Evolutionary conservation across 2,797 vertebrate genomes (phyloP), one percentile per base, ranked within the genome.

Genomic region (Poeciliopsis infans): DNA sequence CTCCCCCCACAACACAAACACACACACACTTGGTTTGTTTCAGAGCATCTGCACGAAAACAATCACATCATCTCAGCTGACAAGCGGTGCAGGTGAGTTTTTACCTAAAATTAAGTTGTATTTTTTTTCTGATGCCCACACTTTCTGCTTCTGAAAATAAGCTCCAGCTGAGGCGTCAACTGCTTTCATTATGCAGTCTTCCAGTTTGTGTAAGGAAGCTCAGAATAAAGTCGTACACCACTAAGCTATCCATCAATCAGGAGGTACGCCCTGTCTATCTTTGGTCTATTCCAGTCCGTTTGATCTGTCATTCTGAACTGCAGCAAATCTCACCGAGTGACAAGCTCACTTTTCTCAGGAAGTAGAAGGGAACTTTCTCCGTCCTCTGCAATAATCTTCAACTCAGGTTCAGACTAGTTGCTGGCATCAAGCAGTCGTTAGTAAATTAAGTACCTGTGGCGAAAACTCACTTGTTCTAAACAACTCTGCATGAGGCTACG

Each of bases 241-340:
- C 85, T 83, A 79, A 81, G 79, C 79, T 64, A 85, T 83, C 91
- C 64, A 85, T 92, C 90, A 91, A 88, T 92, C 92, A 85, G 70
- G 69, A 59, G 75, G 25, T 74, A 55, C 16, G 1, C 55, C 53
- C 80, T 59, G 74, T 55, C 78, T 85, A 80, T 87, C 88, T 90
- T 87, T 91, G 88, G 89, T 89, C 92, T 91, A 87, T 86, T 89
- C 87, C 85, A 86, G 80, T 82, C 79, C 51, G 84, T 91, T 91
- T 90, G 88, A 92, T 87, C 81, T 85, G 90, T 82, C 80, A 36
- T 61, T 85, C 74, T 68, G 72, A 83, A 80, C 81, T 75, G 66
- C 61, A 25, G 74, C 53, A 12, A 78, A 76, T 83, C 69, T 79
- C 85, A 47, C 75, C 49, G 31, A 83, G 78, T 86, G 89, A 86